Evolutionary conservation across 2,797 vertebrate species (phyloP).

Genomic region (Aplochiton taeniatus): DNA sequence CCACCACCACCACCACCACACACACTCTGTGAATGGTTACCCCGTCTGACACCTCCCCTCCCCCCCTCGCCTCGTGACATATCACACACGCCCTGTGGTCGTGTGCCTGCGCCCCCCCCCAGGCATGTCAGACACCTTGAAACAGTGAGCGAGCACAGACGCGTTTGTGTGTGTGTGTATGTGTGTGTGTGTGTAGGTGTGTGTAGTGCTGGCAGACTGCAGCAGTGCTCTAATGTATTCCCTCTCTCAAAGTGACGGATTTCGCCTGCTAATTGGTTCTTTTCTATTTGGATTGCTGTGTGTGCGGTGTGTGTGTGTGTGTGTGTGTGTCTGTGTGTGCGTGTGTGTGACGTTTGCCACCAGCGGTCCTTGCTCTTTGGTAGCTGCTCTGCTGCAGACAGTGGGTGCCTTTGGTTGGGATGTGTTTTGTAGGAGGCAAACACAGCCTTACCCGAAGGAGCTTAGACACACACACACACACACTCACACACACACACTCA

Average conservation of each 20-base stretch:
- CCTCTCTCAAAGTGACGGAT: constrained; percentile 39
- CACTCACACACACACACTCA: constrained; percentile 7
- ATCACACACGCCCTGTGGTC: constrained; percentile 39
- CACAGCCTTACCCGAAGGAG: not conserved
- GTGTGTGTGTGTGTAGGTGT: too few species aligned
- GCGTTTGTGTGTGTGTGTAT: too few species aligned
- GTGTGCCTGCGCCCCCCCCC: constrained; percentile 44
- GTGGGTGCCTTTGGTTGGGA: too few species aligned
- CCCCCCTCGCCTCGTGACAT: constrained; percentile 21
- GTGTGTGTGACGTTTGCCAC: not conserved
- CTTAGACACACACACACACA: not conserved
- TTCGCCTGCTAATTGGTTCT: constrained; percentile 65
- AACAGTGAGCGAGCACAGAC: constrained; percentile 43
- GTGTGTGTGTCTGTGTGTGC: constrained; percentile 3
- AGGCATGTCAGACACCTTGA: constrained; percentile 37
- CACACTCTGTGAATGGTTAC: constrained; percentile 23
- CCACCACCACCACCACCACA: too few species aligned
- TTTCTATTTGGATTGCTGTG: constrained; percentile 56
- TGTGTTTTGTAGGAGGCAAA: too few species aligned
- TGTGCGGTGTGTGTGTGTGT: constrained; percentile 16
- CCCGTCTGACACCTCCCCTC: constrained; percentile 17
- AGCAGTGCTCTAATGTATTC: constrained; percentile 42
- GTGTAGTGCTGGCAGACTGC: not conserved
- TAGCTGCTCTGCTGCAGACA: constrained; percentile 48
- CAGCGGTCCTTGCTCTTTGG: constrained; percentile 26